Conservation (phyloP, 1,140 invertebrate genomes). For the Drosophila insularis region DNA sequence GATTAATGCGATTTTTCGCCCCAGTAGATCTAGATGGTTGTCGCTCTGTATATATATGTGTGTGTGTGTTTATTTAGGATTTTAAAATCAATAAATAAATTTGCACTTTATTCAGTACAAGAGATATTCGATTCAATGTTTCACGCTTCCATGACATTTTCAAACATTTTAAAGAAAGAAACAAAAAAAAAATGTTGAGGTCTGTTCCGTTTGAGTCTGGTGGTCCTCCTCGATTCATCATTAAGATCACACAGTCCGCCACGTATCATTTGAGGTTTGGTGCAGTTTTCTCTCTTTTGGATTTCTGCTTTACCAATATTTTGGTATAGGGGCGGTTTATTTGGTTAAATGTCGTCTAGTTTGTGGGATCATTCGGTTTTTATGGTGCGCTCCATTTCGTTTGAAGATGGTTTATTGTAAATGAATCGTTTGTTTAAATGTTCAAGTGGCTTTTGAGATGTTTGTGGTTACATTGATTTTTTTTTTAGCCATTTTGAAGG, state of each 20-base stretch:
- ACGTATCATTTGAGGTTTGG: slow-evolving; percentile 66
- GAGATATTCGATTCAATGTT: slow-evolving; percentile 71
- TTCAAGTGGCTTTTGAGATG: slow-evolving; percentile 46
- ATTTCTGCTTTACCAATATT: slow-evolving; percentile 10
- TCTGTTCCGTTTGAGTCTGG: not conserved
- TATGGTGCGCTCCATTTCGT: slow-evolving; percentile 71
- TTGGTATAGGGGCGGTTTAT: slow-evolving; percentile 20
- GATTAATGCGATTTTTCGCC: slow-evolving; percentile 67
- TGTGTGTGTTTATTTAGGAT: not conserved
- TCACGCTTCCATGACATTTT: slow-evolving; percentile 78
- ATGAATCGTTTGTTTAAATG: slow-evolving; percentile 72
- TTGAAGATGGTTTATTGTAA: slow-evolving; percentile 80
- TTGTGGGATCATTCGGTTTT: slow-evolving; percentile 44
- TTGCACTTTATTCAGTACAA: slow-evolving; percentile 35
- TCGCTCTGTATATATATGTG: not conserved
- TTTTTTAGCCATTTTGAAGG: slow-evolving; percentile 53
- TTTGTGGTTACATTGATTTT: slow-evolving; percentile 74
- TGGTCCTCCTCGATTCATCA: slow-evolving; percentile 43
- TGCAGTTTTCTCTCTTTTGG: slow-evolving; percentile 19
- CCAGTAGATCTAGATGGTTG: slow-evolving; percentile 11
- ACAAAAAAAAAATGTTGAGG: slow-evolving; percentile 12
- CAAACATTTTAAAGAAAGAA: slow-evolving; percentile 50
- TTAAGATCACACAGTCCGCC: slow-evolving; percentile 69
- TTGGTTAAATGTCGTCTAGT: slow-evolving; percentile 37
- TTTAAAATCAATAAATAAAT: slow-evolving; percentile 64